These are phyloP conservation scores for Aromia moschata DNA, from an alignment of 2,888 invertebrate genomes.

Conservation along the genomic window DNA sequence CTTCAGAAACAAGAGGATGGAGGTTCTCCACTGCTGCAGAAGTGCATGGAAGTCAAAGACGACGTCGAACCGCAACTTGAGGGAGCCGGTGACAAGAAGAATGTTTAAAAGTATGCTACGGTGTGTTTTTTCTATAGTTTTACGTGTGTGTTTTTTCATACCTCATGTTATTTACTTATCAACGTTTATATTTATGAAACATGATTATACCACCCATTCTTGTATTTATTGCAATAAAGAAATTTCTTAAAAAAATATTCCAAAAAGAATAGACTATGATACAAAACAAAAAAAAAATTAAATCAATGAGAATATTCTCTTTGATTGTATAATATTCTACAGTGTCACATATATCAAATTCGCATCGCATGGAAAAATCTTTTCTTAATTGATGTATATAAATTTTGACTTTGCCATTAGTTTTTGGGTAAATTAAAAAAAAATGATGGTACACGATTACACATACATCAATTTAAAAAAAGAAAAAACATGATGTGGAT, in stretches of 20 bases:
- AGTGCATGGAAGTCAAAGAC: slow-evolving; percentile 16
- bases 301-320: no score
- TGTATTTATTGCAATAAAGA: slow-evolving; percentile 2
- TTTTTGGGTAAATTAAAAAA: no score
- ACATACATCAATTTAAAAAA: no score
- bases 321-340: no score
- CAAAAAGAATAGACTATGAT: neutral
- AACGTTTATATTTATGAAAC: neutral
- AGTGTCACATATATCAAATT: no score
- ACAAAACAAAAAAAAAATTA: neutral
- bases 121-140: neutral
- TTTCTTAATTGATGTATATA: no score
- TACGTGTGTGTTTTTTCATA: neutral
- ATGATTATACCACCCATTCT: neutral
- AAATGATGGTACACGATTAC: no score
- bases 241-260: slow-evolving; percentile 2
- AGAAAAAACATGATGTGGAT: no score
- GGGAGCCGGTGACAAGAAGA: slow-evolving; percentile 47
- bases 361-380: no score
- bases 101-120: slow-evolving; percentile 6
- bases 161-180: neutral
- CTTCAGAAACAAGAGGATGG: slow-evolving; percentile 67
- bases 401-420: no score
- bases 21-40: slow-evolving; percentile 61
- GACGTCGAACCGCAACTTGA: slow-evolving; percentile 57